Percentiles rank a stretch among this genome's conserved stretches.
Conservation (phyloP, 2,113 vertebrate genomes). For the Nymphicus hollandicus region DNA sequence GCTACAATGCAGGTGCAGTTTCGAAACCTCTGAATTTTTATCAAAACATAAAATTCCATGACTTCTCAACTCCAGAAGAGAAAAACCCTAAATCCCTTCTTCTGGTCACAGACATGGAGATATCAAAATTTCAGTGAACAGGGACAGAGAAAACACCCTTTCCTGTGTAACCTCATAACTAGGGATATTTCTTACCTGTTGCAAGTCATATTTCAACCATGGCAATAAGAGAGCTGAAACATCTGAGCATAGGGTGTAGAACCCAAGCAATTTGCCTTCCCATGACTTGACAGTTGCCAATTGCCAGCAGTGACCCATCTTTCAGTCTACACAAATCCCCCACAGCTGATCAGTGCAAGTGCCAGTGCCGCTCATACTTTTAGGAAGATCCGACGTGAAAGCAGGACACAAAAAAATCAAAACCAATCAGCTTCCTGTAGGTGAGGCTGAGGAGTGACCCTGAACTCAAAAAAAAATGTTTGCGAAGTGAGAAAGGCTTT, state of each 20-base stretch:
- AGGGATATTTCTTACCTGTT: neutral
- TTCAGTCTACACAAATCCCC: neutral
- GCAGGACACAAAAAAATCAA: neutral
- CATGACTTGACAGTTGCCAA: neutral
- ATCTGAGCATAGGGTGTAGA: neutral
- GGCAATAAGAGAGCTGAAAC: neutral
- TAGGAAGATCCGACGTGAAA: neutral
- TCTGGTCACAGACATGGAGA: neutral
- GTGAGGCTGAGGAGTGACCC: neutral
- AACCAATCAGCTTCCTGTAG: neutral
- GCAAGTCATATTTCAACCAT: neutral
- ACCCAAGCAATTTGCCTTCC: neutral
- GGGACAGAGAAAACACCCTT: neutral
- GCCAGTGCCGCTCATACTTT: neutral
- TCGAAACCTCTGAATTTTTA: neutral
- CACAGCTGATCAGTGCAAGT: neutral
- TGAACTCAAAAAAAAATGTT: neutral
- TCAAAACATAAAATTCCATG: neutral
- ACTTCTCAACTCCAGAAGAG: accelerated
- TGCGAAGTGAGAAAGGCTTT: neutral
- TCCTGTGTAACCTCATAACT: neutral
- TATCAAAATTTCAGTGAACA: neutral
- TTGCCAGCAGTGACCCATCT: neutral
- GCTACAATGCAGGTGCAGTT: neutral
- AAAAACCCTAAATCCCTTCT: neutral